A percentile compares a stretch with the other conserved stretches of the same genome.
These are phyloP conservation scores for Drosophila falleni DNA, from an alignment of 2,888 invertebrate genomes.

Conservation along the genomic window DNA sequence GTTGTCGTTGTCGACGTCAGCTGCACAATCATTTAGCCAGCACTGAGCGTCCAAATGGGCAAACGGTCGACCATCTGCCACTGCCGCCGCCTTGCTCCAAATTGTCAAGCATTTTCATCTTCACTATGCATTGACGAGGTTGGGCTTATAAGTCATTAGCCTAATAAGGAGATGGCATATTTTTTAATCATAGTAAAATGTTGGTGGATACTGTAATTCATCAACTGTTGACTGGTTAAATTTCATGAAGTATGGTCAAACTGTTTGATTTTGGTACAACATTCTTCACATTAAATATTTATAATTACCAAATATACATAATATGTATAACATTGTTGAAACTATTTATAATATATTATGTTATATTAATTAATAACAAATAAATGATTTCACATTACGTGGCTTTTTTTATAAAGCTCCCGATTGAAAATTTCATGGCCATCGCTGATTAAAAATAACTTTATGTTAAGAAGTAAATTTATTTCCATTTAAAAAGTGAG, in stretches of 20 bases:
- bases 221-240: too few relatives aligned
- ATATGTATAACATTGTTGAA: too few relatives aligned
- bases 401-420: too few relatives aligned
- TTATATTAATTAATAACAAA: too few relatives aligned
- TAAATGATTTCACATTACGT: too few relatives aligned
- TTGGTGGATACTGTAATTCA: background rate
- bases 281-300: too few relatives aligned
- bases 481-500: background rate
- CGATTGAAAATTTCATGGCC: too few relatives aligned
- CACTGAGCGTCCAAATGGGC: conserved; percentile 24
- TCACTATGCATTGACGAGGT: conserved; percentile 19
- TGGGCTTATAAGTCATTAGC: background rate
- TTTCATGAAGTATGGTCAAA: too few relatives aligned
- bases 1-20: conserved; percentile 43
- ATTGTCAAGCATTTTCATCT: conserved; percentile 65
- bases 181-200: background rate
- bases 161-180: background rate
- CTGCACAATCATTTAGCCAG: conserved; percentile 71
- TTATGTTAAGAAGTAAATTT: background rate
- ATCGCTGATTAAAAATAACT: too few relatives aligned
- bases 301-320: too few relatives aligned
- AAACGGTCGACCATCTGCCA: conserved; percentile 64
- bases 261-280: too few relatives aligned
- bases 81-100: conserved; percentile 53
- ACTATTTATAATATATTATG: too few relatives aligned